Evolutionary conservation across 1,140 invertebrate genomes (phyloP), one percentile per base, ranked within the genome.

Genomic region (Pinna nobilis): DNA sequence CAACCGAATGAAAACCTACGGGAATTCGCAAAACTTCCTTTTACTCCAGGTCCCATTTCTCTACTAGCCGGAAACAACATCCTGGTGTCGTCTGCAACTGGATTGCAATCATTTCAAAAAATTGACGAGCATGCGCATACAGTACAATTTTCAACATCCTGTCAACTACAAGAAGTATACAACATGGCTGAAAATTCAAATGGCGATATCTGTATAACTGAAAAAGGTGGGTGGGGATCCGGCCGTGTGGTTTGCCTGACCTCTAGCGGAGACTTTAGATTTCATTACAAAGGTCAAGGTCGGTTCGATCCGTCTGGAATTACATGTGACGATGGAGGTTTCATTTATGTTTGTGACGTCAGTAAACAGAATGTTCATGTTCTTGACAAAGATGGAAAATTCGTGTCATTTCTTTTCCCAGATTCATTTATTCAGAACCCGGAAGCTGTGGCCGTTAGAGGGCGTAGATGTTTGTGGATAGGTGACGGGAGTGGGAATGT

Each of bases 261-360:
- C 20, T 6, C n/a, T 37, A 23, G 39, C 37, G 59, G 59, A 15
- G 28, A 25, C 15, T 20, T 20, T 18, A 15, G 28, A 15, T 63
- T 63, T 28, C 25, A 63, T 9, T 63, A 63, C 39, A 39, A 25
- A 44, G 55, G 55, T n/a, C 23, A 18, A 11, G 59, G 59, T 25
- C 30, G 32, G 7, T 15, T 63, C 13, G 39, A 63, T 63, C 59
- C 59, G 15, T 63, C 59, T 11, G 59, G 59, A 28, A 63, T 63
- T 5, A 11, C 59, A 3, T 63, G 59, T 63, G 59, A 63, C 39
- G 7, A 20, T 13, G 28, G 28, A n/a, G 59, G 59, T 9, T 28
- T 63, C 25, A 63, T 63, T 25, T 63, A 63, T 23, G 28, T 63
- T 1, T 37, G 59, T 63, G 59, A 63, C 20, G 28, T 32, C 28